Conservation (phyloP, 2,888 invertebrate genomes). For the Sicus ferrugineus region DNA sequence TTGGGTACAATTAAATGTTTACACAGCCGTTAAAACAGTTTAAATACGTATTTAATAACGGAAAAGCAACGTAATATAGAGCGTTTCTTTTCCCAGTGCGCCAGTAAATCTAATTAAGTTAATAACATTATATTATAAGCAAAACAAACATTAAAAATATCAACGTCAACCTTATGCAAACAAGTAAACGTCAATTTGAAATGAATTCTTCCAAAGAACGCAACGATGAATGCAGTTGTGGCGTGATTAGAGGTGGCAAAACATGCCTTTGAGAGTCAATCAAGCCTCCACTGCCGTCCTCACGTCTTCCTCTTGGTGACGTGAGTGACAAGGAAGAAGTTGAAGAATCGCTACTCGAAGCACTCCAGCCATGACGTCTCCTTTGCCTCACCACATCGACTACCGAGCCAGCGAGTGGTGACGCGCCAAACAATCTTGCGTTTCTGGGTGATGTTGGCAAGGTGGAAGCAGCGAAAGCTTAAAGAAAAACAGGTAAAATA, state of each 20-base stretch:
- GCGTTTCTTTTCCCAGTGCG: no score
- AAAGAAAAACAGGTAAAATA: background rate
- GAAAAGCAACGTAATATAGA: no score
- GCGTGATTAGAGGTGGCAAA: constrained; percentile 5
- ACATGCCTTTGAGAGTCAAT: no score
- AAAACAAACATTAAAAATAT: background rate
- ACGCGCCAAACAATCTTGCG: background rate
- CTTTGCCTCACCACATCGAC: constrained; percentile 48
- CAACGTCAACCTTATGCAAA: background rate
- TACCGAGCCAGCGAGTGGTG: constrained; percentile 54
- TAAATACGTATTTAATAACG: no score
- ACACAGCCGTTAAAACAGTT: constrained; percentile 4
- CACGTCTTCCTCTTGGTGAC: no score
- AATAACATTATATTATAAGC: background rate
- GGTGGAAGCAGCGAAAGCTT: background rate
- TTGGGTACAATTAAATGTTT: background rate
- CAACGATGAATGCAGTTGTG: background rate
- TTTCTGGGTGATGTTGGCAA: background rate
- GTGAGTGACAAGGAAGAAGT: background rate
- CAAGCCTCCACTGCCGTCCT: no score
- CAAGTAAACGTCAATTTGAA: constrained; percentile 3
- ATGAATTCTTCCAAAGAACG: constrained; percentile 7
- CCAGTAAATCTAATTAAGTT: constrained; percentile 11
- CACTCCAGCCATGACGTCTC: background rate
- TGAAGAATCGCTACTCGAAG: background rate